phyloP scores from a whole-genome alignment of 2,888 invertebrate species.

The Sympetrum striolatum region DNA sequence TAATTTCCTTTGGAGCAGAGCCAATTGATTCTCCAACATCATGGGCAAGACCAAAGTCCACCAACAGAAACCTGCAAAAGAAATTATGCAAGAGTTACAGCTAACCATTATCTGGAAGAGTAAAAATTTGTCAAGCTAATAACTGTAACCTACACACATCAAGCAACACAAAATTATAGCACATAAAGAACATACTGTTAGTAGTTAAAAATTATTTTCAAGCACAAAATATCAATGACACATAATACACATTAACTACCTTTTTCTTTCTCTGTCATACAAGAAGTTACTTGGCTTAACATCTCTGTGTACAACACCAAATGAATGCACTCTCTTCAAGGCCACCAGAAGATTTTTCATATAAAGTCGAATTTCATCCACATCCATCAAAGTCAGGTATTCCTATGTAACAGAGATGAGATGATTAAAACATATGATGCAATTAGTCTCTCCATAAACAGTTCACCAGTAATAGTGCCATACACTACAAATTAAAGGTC shows the following conservation, averaged over 20 bases:
- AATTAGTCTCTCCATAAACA: no score
- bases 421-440: background rate
- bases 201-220: no score
- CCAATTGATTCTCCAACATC: conserved; percentile 52
- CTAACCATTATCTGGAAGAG: no score
- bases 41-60: conserved; percentile 91
- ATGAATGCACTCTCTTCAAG: conserved; percentile 79
- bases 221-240: no score
- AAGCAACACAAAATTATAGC: no score
- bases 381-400: conserved; percentile 74
- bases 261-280: conserved; percentile 74
- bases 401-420: conserved; percentile 64
- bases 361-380: conserved; percentile 75
- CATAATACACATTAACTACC: conserved; percentile 57
- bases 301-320: conserved; percentile 87
- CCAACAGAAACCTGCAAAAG: conserved; percentile 71
- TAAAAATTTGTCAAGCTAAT: background rate
- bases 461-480: no score
- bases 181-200: no score
- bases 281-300: conserved; percentile 92
- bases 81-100: background rate
- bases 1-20: background rate
- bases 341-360: conserved; percentile 82
- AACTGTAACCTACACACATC: background rate
- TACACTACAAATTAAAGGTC: no score